phyloP scores from a whole-genome alignment of 2,797 vertebrate species.

The Molossus alvarezi region DNA sequence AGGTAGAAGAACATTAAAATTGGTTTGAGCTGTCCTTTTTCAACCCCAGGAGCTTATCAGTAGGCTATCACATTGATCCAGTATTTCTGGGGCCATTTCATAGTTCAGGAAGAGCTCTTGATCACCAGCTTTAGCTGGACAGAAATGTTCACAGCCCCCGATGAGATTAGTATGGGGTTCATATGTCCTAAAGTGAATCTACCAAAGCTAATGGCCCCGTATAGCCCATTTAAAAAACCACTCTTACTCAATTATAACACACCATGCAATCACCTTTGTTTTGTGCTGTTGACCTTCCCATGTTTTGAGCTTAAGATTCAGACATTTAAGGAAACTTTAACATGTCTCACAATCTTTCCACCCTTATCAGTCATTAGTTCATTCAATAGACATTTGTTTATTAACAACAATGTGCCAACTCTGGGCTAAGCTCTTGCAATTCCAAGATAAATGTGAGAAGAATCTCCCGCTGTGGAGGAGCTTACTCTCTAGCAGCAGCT shows the following conservation, averaged over 20 bases:
- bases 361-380: neutral
- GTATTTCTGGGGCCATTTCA: neutral
- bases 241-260: no score
- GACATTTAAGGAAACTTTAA: conserved; percentile 1
- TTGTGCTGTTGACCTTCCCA: neutral
- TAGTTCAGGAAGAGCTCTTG: neutral
- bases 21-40: neutral
- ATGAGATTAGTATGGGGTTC: neutral
- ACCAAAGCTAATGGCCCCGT: neutral
- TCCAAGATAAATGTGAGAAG: conserved; percentile 29
- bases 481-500: neutral
- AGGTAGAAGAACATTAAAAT: neutral
- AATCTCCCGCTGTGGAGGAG: neutral
- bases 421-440: neutral
- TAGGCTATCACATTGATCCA: neutral
- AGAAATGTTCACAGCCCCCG: neutral
- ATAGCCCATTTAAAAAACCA: neutral
- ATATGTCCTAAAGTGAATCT: neutral
- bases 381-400: conserved; percentile 11
- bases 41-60: neutral
- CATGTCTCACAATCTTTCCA: neutral
- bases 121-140: neutral
- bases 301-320: neutral
- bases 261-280: neutral
- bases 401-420: neutral